These are phyloP conservation scores for Xylophagus ater DNA, from an alignment of 2,888 invertebrate genomes.

Conservation along the genomic window DNA sequence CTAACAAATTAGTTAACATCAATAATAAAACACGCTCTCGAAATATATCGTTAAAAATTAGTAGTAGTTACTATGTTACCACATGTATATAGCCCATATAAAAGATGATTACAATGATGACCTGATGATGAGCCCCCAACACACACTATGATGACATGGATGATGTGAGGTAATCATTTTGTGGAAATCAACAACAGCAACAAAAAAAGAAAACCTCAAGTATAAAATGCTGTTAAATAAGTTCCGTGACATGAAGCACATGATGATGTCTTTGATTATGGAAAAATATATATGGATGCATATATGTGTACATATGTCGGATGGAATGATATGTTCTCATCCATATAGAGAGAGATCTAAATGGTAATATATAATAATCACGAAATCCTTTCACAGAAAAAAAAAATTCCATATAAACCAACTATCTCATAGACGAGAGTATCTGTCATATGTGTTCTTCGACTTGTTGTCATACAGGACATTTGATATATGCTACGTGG, in stretches of 20 bases:
- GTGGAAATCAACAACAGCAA: too few species aligned
- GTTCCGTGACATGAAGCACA: constrained; percentile 2
- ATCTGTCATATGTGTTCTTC: constrained; percentile 8
- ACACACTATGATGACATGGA: neutral
- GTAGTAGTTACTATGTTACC: too few species aligned
- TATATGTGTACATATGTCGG: too few species aligned
- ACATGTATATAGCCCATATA: too few species aligned
- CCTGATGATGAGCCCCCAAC: constrained; percentile 2
- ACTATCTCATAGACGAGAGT: too few species aligned
- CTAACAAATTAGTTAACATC: too few species aligned
- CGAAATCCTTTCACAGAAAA: constrained; percentile 12
- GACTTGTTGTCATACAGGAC: constrained; percentile 12
- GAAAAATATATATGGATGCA: too few species aligned
- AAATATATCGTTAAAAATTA: too few species aligned
- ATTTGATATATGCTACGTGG: constrained; percentile 13
- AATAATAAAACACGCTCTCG: too few species aligned
- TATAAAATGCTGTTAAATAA: constrained; percentile 5
- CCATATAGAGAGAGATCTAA: too few species aligned
- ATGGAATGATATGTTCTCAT: too few species aligned
- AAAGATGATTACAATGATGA: constrained; percentile 6
- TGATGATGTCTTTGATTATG: constrained; percentile 8
- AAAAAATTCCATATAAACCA: too few species aligned
- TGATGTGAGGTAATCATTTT: constrained; percentile 3
- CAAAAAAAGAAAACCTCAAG: neutral
- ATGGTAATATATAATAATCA: constrained; percentile 13